Conservation (phyloP, 2,888 invertebrate genomes). For the Xylophagus ater region DNA sequence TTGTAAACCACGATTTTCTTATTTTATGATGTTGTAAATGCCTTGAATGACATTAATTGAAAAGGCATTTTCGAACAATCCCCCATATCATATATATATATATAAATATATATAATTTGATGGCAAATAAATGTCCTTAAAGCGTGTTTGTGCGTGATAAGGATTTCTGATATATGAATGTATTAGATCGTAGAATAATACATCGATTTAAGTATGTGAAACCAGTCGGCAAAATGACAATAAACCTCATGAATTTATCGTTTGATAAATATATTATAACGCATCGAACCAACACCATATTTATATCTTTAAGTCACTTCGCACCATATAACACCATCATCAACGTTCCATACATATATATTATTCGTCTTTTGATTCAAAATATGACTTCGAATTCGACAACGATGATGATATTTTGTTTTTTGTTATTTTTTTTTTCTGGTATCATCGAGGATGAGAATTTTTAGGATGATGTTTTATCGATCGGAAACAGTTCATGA, state of each 20-base stretch:
- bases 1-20: too few species aligned
- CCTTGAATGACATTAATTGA: conserved; percentile 9
- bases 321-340: too few species aligned
- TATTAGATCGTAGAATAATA: conserved; percentile 5
- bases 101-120: too few species aligned
- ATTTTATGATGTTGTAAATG: conserved; percentile 5
- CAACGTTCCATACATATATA: too few species aligned
- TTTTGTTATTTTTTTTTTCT: too few species aligned
- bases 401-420: too few species aligned
- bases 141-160: conserved; percentile 12
- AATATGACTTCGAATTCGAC: too few species aligned
- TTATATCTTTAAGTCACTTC: too few species aligned
- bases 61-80: conserved; percentile 10
- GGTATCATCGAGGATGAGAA: too few species aligned
- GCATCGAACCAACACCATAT: background rate
- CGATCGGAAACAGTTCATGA: conserved; percentile 7
- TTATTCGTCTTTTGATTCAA: too few species aligned
- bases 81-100: conserved; percentile 5
- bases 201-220: conserved; percentile 10
- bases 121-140: conserved; percentile 9
- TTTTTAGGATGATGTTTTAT: too few species aligned
- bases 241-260: conserved; percentile 11
- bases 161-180: conserved; percentile 10
- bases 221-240: conserved; percentile 8
- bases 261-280: conserved; percentile 9